Base-by-base conservation (phyloP, 2,113 vertebrate species). In the Ovis canadensis region DNA sequence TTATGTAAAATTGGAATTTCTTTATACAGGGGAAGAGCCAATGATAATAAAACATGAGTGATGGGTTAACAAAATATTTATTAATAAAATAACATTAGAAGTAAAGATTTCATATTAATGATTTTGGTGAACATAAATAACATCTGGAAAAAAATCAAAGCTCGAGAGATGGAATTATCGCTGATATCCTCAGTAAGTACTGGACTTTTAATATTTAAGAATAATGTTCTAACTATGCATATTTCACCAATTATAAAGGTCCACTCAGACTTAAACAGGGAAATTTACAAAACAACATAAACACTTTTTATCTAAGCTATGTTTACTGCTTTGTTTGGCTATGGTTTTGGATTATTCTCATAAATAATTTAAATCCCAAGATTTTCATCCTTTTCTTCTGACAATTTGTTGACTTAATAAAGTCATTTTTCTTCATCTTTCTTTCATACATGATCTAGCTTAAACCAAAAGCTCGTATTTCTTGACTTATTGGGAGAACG, bases 61-160 rank as follows among this genome's bases (percentile, higher is more conserved):
- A 25, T 77, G 7, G 11, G 3, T 88, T 85, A 93, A 90, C 1
- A 62, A 94, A 78, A 85, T 83, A 3, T 67, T 94, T 95, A 14
- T 77, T 50, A 90, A 50, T 85, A 94, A 95, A 57, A 50, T 84
- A 81, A 74, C 64, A 89, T 74, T 94, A 48, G 29, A 94, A 93
- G 8, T 88, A 93, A 85, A 74, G 25, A 50, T 80, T 94, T 90
- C 3, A 88, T 60, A 90, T 23, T 84, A 31, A 78, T 93, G 2
- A 93, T 93, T 96, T 88, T 48, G 3, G 17, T 94, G 15, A 31
- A 78, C 19, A 40, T 87, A 92, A 90, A 31, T 92, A 83, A 96
- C 86, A 96, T 89, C 10, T 96, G 45, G n/a, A 80, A 89, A 29
- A 43, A 93, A 84, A 62, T 25, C 3, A 93, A 55, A 91, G 14